Percentiles rank a stretch among this genome's conserved stretches.
These are phyloP conservation scores for Prostheceraeus crozeri DNA, from an alignment of 2,888 invertebrate species.

Conservation along the genomic window DNA sequence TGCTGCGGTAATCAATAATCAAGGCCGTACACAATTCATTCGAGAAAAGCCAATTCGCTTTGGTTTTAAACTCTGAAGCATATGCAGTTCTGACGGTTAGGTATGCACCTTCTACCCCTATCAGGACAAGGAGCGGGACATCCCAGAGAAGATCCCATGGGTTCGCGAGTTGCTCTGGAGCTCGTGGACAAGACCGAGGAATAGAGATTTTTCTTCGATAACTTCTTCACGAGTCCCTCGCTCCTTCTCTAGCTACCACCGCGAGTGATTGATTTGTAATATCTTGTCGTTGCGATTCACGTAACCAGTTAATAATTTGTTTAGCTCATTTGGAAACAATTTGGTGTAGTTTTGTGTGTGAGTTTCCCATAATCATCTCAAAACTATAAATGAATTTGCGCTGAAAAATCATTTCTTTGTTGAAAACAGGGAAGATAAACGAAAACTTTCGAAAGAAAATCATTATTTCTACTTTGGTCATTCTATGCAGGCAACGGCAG, in stretches of 20 bases:
- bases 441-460: conserved; percentile 4
- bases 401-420: too few species aligned
- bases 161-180: conserved; percentile 12
- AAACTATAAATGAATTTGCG: conserved; percentile 14
- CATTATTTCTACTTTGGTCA: too few species aligned
- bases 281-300: background rate
- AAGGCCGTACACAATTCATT: conserved; percentile 12
- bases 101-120: conserved; percentile 21
- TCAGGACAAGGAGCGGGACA: conserved; percentile 19
- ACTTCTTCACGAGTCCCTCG: conserved; percentile 22
- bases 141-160: conserved; percentile 1
- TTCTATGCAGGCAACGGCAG: too few species aligned
- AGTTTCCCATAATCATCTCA: too few species aligned
- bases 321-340: background rate
- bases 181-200: conserved; percentile 22
- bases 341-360: too few species aligned
- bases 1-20: too few species aligned
- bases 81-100: conserved; percentile 22
- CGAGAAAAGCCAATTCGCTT: conserved; percentile 22
- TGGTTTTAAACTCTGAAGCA: conserved; percentile 6
- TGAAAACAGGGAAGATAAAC: too few species aligned
- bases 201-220: conserved; percentile 10
- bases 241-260: conserved; percentile 17
- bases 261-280: conserved; percentile 23
- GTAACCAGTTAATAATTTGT: conserved; percentile 18